These are phyloP conservation scores for Labeo calbasu DNA, from an alignment of 2,797 vertebrate species.

Conservation along the genomic window DNA sequence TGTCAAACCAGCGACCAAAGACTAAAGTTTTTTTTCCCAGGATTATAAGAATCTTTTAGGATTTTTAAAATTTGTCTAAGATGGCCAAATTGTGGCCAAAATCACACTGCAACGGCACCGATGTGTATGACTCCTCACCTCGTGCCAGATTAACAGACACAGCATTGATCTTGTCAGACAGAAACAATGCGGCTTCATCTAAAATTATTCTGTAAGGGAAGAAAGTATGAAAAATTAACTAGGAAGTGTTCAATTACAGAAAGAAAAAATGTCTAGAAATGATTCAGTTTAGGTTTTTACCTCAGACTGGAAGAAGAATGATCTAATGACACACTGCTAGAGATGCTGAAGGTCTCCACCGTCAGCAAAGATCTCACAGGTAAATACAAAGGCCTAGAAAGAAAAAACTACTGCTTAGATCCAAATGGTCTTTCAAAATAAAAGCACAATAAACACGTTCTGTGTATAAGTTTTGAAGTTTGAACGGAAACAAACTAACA, in stretches of 20 bases:
- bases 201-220: slow-evolving; percentile 88
- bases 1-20: no score
- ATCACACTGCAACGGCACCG: neutral
- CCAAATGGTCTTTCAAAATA: neutral
- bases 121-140: slow-evolving; percentile 74
- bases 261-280: neutral
- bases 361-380: slow-evolving; percentile 89
- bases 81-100: no score
- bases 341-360: slow-evolving; percentile 97
- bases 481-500: neutral
- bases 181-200: slow-evolving; percentile 93
- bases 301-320: slow-evolving; percentile 93
- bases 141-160: slow-evolving; percentile 87
- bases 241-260: neutral
- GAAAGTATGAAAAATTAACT: neutral
- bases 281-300: slow-evolving; percentile 69
- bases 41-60: no score
- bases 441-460: neutral
- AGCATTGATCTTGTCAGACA: slow-evolving; percentile 92
- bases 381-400: slow-evolving; percentile 88
- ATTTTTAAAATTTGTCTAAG: no score
- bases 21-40: no score
- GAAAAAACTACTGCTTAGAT: slow-evolving; percentile 1
- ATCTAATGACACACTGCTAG: slow-evolving; percentile 92
- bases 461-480: no score